Evolutionary conservation across 2,113 vertebrate genomes (phyloP).

Genomic region (Pithys albifrons): DNA sequence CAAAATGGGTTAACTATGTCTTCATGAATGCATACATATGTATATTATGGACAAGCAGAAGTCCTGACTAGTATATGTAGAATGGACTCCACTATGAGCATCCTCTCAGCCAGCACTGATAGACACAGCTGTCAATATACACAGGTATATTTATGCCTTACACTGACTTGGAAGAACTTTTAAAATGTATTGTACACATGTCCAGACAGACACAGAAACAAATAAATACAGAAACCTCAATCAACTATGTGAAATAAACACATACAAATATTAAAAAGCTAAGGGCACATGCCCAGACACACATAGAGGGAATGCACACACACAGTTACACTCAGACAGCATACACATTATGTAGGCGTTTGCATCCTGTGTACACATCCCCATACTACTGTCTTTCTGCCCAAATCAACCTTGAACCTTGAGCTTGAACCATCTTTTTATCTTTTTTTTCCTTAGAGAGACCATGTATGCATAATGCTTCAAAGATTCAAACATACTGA

Average conservation of each 20-base stretch:
- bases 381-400: background rate
- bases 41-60: background rate
- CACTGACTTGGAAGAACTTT: background rate
- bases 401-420: background rate
- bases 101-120: background rate
- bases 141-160: background rate
- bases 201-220: background rate
- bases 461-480: background rate
- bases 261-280: background rate
- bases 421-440: background rate
- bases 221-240: background rate
- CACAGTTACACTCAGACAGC: background rate
- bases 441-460: background rate
- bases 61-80: background rate
- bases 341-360: background rate
- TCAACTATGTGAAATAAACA: background rate
- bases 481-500: background rate
- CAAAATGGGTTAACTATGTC: background rate
- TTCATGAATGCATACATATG: background rate
- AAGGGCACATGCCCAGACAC: rapidly evolving
- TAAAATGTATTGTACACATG: background rate
- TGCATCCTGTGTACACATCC: background rate
- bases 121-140: background rate
- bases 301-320: background rate
- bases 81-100: background rate